Conservation (phyloP, 1,140 invertebrate species). For the Ditylenchus dipsaci region DNA sequence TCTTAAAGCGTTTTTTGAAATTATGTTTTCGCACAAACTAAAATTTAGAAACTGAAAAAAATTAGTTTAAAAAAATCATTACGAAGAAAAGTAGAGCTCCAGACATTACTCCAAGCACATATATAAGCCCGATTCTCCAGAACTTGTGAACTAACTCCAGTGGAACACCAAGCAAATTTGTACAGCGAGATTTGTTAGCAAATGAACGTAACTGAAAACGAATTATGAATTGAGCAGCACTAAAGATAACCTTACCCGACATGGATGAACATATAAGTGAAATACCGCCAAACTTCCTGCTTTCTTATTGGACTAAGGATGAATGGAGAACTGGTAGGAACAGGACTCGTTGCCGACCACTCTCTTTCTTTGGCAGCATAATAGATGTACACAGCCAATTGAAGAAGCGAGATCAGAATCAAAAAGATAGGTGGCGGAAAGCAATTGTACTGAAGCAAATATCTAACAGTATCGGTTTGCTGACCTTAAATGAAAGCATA, state of each 20-base stretch:
- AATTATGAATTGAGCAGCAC: neutral
- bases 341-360: conserved; percentile 29
- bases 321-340: conserved; percentile 51
- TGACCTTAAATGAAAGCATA: neutral
- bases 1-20: too few species aligned
- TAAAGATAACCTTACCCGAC: conserved; percentile 66
- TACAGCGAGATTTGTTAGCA: conserved; percentile 84
- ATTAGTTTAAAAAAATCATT: too few species aligned
- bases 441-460: conserved; percentile 46
- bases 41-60: too few species aligned
- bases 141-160: conserved; percentile 85
- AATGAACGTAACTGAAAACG: conserved; percentile 64
- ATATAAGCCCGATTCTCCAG: conserved; percentile 38
- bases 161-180: conserved; percentile 86
- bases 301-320: conserved; percentile 59
- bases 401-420: conserved; percentile 41
- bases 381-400: conserved; percentile 40
- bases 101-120: conserved; percentile 39
- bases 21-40: too few species aligned
- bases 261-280: conserved; percentile 91
- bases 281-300: conserved; percentile 81
- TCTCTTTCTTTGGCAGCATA: conserved; percentile 26
- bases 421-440: conserved; percentile 43
- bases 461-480: conserved; percentile 31
- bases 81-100: conserved; percentile 66